Evolutionary conservation across 2,797 vertebrate species (phyloP).

Genomic region (Mormyrus hasselquistii): DNA sequence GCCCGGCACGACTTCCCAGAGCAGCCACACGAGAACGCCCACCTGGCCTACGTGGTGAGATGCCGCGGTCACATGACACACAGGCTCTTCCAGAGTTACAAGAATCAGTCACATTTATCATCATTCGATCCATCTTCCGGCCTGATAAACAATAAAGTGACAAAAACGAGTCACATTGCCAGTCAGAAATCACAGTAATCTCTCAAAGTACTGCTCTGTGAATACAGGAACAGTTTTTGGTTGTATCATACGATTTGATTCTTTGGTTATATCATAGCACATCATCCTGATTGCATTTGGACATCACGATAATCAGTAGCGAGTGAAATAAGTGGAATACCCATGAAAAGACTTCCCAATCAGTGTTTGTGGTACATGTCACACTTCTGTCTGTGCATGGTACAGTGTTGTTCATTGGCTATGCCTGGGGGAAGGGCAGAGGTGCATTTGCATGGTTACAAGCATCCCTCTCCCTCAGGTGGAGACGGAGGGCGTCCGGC

Average conservation of each 20-base stretch:
- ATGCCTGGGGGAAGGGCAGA: not conserved
- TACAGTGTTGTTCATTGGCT: not conserved
- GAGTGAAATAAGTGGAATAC: not conserved
- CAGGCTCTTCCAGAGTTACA: not conserved
- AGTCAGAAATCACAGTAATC: not conserved
- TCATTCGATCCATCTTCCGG: not conserved
- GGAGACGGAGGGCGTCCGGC: slow-evolving; percentile 80
- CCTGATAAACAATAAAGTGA: not conserved
- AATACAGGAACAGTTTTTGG: not conserved
- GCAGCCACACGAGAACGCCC: slow-evolving; percentile 82
- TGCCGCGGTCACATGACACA: not conserved
- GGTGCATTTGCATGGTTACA: not conserved
- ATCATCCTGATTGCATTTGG: not conserved
- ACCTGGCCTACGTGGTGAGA: slow-evolving; percentile 73
- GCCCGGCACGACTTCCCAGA: slow-evolving; percentile 80
- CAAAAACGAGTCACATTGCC: not conserved
- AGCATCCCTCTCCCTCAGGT: slow-evolving; percentile 42
- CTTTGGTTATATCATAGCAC: not conserved
- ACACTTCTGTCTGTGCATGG: not conserved
- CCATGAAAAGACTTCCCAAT: not conserved
- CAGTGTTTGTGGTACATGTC: not conserved
- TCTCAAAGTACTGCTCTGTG: not conserved
- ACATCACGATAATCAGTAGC: not conserved
- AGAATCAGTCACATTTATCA: not conserved
- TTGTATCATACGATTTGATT: not conserved